Evolutionary conservation across 2,113 vertebrate genomes (phyloP), one percentile per base, ranked within the genome.

Genomic region (Taxidea taxus): DNA sequence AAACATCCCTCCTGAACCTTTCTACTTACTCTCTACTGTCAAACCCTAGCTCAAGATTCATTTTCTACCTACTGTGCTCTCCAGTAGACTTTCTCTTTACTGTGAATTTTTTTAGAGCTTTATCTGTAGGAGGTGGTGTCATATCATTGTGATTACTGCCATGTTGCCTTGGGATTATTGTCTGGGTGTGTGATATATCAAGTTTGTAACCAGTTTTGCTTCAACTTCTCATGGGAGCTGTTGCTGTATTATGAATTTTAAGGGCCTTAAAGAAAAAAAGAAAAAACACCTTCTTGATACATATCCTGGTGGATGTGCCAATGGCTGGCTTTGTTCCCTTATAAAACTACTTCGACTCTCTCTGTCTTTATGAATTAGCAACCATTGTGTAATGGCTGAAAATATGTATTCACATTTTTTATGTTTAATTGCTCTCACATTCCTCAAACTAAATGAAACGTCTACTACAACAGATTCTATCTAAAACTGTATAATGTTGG

Each of bases 391-490:
- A 87, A 78, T 64, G 11, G 34, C 1, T 58, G n/a, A 70, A 83
- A 64, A 27, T 29, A 74, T 4, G 11, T 21, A 51, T 42, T 74
- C 77, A 88, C 15, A 51, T 66, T 54, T 78, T 39, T 81, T 92
- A 29, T 83, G 42, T 74, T 78, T 90, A 82, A 90, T 95, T 92
- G 64, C 16, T 56, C 27, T 54, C 39, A 91, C 47, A 34, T 60
- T 88, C 27, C 77, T 93, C 87, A 93, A 83, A 87, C 80, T 72
- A 82, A 87, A 90, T 90, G 15, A 77, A 96, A 84, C 54, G 25
- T 29, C 54, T 3, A 68, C 13, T 27, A 21, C 15, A 84, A 56
- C 3, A 51, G 34, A 91, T 54, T 56, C n/a, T 58, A 13, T 9
- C 51, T 91, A 51, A 47, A 97, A 90, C 15, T 54, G 31, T 39